Evolutionary conservation across 2,888 invertebrate genomes (phyloP).

Genomic region (Netelia fuscicornis): DNA sequence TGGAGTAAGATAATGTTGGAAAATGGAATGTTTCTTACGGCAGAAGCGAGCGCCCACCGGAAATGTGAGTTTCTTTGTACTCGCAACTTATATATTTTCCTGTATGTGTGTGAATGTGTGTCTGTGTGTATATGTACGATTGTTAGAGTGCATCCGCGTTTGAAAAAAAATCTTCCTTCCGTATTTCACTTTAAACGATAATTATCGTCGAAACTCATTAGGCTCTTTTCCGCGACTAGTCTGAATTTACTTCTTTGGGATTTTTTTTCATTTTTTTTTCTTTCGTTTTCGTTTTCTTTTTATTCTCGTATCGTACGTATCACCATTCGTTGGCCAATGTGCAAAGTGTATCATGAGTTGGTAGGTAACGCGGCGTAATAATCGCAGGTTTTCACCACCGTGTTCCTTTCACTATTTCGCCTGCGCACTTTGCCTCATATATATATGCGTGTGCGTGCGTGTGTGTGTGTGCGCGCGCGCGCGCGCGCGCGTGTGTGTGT

Average conservation of each 20-base stretch:
- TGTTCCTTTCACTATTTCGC: slow-evolving; percentile 63
- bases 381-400: slow-evolving; percentile 59
- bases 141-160: slow-evolving; percentile 31
- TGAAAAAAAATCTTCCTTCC: slow-evolving; percentile 28
- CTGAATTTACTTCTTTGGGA: too few relatives aligned
- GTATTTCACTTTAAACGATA: slow-evolving; percentile 47
- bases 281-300: not conserved
- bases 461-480: not conserved
- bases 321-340: slow-evolving; percentile 16
- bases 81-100: not conserved
- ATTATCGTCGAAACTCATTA: slow-evolving; percentile 32
- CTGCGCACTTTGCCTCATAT: not conserved
- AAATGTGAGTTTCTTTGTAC: slow-evolving; percentile 51
- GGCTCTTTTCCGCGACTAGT: slow-evolving; percentile 14
- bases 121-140: not conserved
- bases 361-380: slow-evolving; percentile 36
- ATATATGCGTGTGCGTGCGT: not conserved
- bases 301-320: not conserved
- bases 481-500: too few relatives aligned
- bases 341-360: slow-evolving; percentile 15
- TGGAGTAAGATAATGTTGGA: not conserved
- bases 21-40: slow-evolving; percentile 14
- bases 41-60: slow-evolving; percentile 5
- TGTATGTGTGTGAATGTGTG: too few relatives aligned
- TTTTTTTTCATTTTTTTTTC: not conserved